Conservation (phyloP, 2,797 vertebrate species). For the Protosalanx chinensis region DNA sequence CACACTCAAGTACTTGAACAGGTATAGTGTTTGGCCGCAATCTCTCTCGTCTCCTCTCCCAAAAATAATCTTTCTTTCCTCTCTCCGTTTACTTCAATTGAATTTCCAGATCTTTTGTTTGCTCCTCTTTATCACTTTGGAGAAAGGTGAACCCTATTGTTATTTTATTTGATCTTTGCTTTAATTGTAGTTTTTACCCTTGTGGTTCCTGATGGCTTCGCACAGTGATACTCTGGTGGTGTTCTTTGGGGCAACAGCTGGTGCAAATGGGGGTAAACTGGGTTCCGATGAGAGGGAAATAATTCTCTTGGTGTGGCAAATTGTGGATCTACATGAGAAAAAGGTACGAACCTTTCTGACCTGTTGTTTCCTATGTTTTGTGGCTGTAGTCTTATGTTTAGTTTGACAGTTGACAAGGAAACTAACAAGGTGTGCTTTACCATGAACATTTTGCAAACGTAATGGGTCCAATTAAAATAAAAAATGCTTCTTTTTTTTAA, state of each 20-base stretch:
- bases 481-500: too few species aligned
- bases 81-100: slow-evolving; percentile 73
- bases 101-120: slow-evolving; percentile 79
- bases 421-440: slow-evolving; percentile 70
- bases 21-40: slow-evolving; percentile 82
- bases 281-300: slow-evolving; percentile 99
- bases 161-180: slow-evolving; percentile 83
- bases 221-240: slow-evolving; percentile 95
- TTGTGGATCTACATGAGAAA: slow-evolving; percentile 95
- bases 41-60: slow-evolving; percentile 71
- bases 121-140: slow-evolving; percentile 83
- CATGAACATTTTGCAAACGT: slow-evolving; percentile 8
- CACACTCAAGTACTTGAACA: slow-evolving; percentile 77
- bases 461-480: neutral
- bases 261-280: slow-evolving; percentile 97
- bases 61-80: slow-evolving; percentile 66
- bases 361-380: slow-evolving; percentile 67
- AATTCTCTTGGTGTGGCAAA: slow-evolving; percentile 99
- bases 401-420: slow-evolving; percentile 65
- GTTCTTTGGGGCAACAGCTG: slow-evolving; percentile 99
- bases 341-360: slow-evolving; percentile 86
- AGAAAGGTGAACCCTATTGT: slow-evolving; percentile 83
- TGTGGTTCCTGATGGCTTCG: slow-evolving; percentile 90
- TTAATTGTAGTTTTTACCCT: slow-evolving; percentile 94
- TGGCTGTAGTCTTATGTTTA: slow-evolving; percentile 41